Base-by-base conservation (phyloP, 1,140 invertebrate genomes). In the Atta colombica region DNA sequence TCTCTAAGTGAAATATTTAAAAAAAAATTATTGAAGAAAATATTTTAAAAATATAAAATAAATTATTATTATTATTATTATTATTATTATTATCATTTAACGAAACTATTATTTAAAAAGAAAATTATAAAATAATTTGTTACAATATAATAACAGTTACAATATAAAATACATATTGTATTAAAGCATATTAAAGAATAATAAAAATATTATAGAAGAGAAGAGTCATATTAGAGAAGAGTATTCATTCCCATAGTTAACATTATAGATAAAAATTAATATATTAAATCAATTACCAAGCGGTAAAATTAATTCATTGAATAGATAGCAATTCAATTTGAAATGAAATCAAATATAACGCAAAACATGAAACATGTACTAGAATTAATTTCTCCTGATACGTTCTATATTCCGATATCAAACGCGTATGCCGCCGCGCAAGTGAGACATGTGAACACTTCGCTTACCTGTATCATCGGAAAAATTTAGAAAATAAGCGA, bases 401-500 rank as follows among this genome's bases (percentile, higher is more conserved):
- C 21, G 45, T 39, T n/a, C 60, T 55, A 68, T 35, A 53, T 68
- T 39, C n/a, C 77, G 49, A 80, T 80, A 80, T 80, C 77, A 53
- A 31, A 66, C 49, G 66, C 66, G n/a, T 21, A 39, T 51, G 49
- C 77, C 61, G 63, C 63, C 68, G 28, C 68, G 55, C 72, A 87
- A 58, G n/a, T 58, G n/a, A 3, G 21, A 51, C 49, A 51, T 16
- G 85, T 89, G 78, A 77, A 69, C 60, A 21, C 10, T 74, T 65
- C 58, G 71, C 39, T 77, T 51, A 71, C 85, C 49, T 77, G 58
- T 75, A 77, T 86, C 82, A 55, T 72, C 65, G 18, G 49, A 91
- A 90, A 87, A 91, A 91, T 90, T 88, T 90, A 90, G 90, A 91
- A 91, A 91, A 89, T 71, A 63, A 78, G 25, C 82, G 35, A 53